phyloP scores from a whole-genome alignment of 2,797 vertebrate species.

The Karalla daura region DNA sequence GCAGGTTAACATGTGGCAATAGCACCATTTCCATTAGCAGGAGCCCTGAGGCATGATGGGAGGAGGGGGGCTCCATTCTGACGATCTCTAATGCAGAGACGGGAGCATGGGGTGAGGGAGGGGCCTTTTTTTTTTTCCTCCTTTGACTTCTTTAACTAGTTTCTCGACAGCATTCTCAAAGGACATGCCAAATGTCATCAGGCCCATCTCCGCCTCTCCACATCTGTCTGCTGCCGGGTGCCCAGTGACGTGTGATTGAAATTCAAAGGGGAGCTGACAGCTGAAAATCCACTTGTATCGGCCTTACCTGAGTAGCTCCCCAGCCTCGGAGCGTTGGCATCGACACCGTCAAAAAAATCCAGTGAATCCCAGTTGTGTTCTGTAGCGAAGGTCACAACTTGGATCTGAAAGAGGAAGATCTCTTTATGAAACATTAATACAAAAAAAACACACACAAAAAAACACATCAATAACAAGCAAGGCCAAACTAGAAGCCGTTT shows the following conservation, averaged over 20 bases:
- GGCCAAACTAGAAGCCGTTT: not conserved
- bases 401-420: conserved; percentile 84
- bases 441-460: conserved; percentile 1
- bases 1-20: conserved; percentile 47
- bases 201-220: conserved; percentile 54
- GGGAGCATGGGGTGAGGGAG: conserved; percentile 13
- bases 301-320: conserved; percentile 97
- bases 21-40: conserved; percentile 47
- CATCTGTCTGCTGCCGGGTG: conserved; percentile 56
- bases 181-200: conserved; percentile 71
- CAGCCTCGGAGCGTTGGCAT: conserved; percentile 94
- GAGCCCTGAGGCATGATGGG: conserved; percentile 46
- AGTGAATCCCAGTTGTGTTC: conserved; percentile 99
- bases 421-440: not conserved
- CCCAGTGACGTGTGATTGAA: conserved; percentile 51
- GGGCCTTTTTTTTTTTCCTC: conserved; percentile 4
- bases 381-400: conserved; percentile 96
- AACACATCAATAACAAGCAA: not conserved
- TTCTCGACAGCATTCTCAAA: conserved; percentile 59
- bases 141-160: conserved; percentile 35
- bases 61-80: conserved; percentile 34
- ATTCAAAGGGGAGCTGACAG: conserved; percentile 57
- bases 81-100: conserved; percentile 42
- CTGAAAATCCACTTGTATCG: conserved; percentile 52
- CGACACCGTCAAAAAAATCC: conserved; percentile 96